Conservation (phyloP, 2,113 vertebrate species). For the Felis chaus region DNA sequence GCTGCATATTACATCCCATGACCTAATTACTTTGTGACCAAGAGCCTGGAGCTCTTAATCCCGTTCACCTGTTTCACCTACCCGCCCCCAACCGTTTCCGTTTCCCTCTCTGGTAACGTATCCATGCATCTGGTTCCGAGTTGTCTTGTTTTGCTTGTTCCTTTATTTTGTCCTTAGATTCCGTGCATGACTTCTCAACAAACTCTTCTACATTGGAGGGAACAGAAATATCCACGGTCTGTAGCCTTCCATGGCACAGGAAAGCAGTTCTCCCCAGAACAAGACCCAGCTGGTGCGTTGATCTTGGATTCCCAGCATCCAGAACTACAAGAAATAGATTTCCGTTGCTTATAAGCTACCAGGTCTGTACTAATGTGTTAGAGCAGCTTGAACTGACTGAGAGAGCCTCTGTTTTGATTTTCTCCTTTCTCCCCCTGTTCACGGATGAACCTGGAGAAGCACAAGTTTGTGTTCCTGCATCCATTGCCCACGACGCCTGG, state of each 20-base stretch:
- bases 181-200: neutral
- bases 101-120: neutral
- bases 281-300: rapidly evolving
- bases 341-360: neutral
- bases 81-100: rapidly evolving
- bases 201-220: neutral
- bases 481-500: neutral
- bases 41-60: neutral
- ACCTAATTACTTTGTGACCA: neutral
- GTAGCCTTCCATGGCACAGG: neutral
- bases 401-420: neutral
- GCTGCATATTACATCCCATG: neutral
- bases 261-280: too few species aligned
- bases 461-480: neutral
- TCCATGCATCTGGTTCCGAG: neutral
- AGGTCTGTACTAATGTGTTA: neutral
- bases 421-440: neutral
- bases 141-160: neutral
- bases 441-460: rapidly evolving
- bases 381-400: too few species aligned
- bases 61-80: neutral
- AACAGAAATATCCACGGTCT: too few species aligned
- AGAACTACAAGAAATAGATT: neutral
- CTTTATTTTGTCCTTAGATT: neutral
- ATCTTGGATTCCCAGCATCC: neutral